phyloP scores from a whole-genome alignment of 2,113 vertebrate species.

The Phyllostomus discolor region DNA sequence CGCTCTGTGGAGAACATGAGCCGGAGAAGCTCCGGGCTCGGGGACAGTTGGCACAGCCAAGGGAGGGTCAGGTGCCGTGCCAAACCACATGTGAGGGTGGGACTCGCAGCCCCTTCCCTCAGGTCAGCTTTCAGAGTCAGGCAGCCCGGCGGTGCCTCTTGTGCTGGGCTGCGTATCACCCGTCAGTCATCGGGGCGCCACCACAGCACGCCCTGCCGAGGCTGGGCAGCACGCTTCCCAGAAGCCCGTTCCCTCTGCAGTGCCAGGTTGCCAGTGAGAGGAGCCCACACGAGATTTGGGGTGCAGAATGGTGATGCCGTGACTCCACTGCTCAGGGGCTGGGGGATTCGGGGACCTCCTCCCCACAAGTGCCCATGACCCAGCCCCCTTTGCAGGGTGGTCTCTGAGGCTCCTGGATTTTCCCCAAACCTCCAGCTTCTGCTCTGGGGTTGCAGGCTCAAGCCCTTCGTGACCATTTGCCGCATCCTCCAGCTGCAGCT shows the following conservation, averaged over 20 bases:
- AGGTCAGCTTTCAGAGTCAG: neutral
- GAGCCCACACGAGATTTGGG: fast-evolving
- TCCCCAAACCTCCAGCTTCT: neutral
- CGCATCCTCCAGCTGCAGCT: neutral
- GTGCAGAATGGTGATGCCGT: fast-evolving
- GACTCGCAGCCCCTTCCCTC: neutral
- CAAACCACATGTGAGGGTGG: neutral
- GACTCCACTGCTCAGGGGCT: fast-evolving
- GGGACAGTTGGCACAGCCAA: neutral
- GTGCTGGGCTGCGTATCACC: fast-evolving
- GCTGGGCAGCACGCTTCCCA: neutral
- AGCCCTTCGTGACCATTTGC: neutral
- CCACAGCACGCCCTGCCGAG: neutral
- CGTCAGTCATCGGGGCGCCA: neutral
- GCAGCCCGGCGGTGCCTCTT: neutral
- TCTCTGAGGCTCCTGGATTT: neutral
- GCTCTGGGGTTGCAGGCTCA: neutral
- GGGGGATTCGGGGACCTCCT: fast-evolving
- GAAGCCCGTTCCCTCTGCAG: neutral
- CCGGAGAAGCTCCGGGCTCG: neutral
- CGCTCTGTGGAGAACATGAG: too few relatives aligned
- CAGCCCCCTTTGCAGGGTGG: neutral
- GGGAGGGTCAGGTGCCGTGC: neutral
- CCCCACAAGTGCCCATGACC: neutral
- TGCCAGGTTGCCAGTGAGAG: neutral